phyloP scores from a whole-genome alignment of 2,888 invertebrate species.

The Neoascia interrupta region DNA sequence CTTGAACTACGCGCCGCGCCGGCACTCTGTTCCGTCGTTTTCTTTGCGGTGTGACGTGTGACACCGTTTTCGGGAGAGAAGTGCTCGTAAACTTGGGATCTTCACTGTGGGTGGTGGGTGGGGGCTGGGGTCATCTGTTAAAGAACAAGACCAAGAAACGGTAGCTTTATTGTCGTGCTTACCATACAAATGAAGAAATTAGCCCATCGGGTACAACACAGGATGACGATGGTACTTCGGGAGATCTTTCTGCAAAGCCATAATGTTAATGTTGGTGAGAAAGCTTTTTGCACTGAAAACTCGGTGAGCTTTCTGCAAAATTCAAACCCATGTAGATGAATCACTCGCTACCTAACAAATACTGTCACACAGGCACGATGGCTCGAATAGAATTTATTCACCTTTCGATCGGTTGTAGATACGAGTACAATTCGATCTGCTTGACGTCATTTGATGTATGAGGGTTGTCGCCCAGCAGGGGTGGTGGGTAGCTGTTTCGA shows the following conservation, averaged over 20 bases:
- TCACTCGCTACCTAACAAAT: neutral
- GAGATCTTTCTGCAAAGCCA: conserved; percentile 22
- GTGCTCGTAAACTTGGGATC: too few species aligned
- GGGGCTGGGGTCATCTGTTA: too few species aligned
- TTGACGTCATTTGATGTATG: conserved; percentile 33
- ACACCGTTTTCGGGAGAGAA: conserved; percentile 8
- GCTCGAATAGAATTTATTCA: conserved; percentile 29
- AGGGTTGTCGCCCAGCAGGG: conserved; percentile 40
- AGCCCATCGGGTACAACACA: neutral
- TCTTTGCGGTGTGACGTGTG: neutral
- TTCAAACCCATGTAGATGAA: conserved; percentile 14
- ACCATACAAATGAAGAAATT: too few species aligned
- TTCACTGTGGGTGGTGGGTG: too few species aligned
- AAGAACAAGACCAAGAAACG: too few species aligned
- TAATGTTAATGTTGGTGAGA: conserved; percentile 1
- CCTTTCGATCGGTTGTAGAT: conserved; percentile 31
- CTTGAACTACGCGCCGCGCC: neutral
- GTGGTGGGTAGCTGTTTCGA: neutral
- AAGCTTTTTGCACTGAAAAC: neutral
- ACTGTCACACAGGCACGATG: neutral
- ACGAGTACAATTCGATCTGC: conserved; percentile 17
- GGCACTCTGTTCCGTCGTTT: neutral
- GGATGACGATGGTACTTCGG: conserved; percentile 6
- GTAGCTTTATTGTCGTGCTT: too few species aligned
- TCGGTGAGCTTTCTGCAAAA: conserved; percentile 49